phyloP scores from a whole-genome alignment of 1,140 invertebrate genomes.

The Drosophila rufa region DNA sequence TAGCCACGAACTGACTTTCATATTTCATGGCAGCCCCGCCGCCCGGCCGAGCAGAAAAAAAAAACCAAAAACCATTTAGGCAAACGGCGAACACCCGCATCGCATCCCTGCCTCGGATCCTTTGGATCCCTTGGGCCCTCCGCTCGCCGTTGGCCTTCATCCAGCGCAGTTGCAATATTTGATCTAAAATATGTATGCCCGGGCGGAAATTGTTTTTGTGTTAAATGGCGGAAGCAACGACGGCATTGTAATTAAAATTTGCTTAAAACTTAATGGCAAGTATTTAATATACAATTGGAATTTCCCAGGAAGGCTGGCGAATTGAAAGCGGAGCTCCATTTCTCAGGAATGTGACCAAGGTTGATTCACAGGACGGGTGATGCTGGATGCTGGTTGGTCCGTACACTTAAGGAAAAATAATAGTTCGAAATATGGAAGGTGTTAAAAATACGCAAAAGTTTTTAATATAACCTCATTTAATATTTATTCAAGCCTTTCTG shows the following conservation, averaged over 20 bases:
- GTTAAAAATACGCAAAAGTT: too few relatives aligned
- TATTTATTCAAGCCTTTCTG: too few relatives aligned
- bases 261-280: constrained; percentile 56
- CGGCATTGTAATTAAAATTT: constrained; percentile 69
- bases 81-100: constrained; percentile 24
- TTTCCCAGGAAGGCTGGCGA: constrained; percentile 3
- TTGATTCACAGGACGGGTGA: neutral
- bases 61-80: constrained; percentile 21
- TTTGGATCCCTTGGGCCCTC: neutral
- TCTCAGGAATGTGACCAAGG: constrained; percentile 13
- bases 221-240: constrained; percentile 57
- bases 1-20: constrained; percentile 58
- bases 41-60: constrained; percentile 22
- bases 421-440: too few relatives aligned
- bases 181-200: constrained; percentile 55
- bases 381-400: neutral
- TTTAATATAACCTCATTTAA: too few relatives aligned
- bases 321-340: neutral
- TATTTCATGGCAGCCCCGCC: constrained; percentile 52
- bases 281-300: constrained; percentile 53
- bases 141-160: neutral
- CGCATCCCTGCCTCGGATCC: constrained; percentile 10
- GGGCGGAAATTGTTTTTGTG: constrained; percentile 71
- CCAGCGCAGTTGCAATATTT: constrained; percentile 59
- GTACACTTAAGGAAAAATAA: neutral